Base-by-base conservation (phyloP, 1,140 invertebrate genomes). In the Sarcophaga bullata region DNA sequence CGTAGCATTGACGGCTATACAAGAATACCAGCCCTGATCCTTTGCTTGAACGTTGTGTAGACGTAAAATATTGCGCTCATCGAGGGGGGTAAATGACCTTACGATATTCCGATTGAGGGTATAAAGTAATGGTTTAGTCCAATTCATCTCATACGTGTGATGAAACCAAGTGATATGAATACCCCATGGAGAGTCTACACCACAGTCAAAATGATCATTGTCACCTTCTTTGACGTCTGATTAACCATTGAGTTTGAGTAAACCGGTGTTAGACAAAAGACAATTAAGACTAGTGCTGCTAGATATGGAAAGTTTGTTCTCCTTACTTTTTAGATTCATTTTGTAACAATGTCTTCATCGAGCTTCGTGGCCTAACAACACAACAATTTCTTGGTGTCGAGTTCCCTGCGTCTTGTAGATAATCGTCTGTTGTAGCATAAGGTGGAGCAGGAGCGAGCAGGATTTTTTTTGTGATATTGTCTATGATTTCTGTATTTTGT, bases 21-120 rank as follows among this genome's bases (percentile, higher is more conserved):
- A 99, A 0, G 96, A 95, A 87, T 98, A 99, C 95, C 96, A 98
- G 0, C 97, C 97, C 86, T 96, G 95, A 87, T 98, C 95, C 73
- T 94, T 93, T 83, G 94, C 91, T 0, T 95, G 95, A 0, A 98
- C 95, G 87, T 97, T 98, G 78, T 92, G 91, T 25, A 99, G 87
- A 8, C 93, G 92, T 9, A 98, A 90, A 11, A 94, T 89, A 90
- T 98, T 95, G 15, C 86, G 86, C 47, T 84, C 80, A 13, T 87
- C 82, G 15, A n/a, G 15, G 49, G 76, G 73, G 3, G 84, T 83
- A 7, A 73, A 13, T 80, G 47, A n/a, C 73, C 17, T 17, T 52
- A 46, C 19, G 58, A n/a, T 11, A 17, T 49, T 46, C 3, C 3
- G 2, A 19, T 37, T n/a, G n/a, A n/a, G n/a, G n/a, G n/a, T n/a